Evolutionary conservation across 1,140 invertebrate species (phyloP).

Genomic region (Drosophila murphyi): DNA sequence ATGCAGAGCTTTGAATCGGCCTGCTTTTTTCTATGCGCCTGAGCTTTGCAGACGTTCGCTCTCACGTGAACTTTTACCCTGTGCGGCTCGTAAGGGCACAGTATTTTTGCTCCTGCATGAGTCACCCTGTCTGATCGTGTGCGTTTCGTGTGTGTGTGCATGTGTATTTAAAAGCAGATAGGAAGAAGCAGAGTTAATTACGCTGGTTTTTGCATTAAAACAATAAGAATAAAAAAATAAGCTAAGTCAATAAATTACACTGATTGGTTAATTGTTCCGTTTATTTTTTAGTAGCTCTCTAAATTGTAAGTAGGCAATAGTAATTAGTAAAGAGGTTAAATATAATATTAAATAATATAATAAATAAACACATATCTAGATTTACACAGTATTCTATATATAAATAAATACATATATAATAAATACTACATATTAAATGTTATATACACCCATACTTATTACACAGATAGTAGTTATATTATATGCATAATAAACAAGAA

Average conservation of each 20-base stretch:
- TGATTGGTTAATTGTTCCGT: constrained; percentile 50
- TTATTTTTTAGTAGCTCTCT: constrained; percentile 25
- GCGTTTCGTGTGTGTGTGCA: background rate
- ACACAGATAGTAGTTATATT: constrained; percentile 27
- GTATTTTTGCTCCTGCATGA: background rate
- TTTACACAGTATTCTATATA: constrained; percentile 20
- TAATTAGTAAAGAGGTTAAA: constrained; percentile 21
- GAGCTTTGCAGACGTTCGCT: background rate
- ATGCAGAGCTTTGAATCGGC: too few species aligned
- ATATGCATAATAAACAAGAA: constrained; percentile 14
- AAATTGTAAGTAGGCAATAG: constrained; percentile 19
- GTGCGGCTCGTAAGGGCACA: too few species aligned
- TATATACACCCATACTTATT: constrained; percentile 25
- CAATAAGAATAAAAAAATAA: constrained; percentile 3
- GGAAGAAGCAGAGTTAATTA: background rate
- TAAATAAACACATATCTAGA: constrained; percentile 16
- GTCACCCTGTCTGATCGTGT: background rate
- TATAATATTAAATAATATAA: constrained; percentile 1
- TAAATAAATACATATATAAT: constrained; percentile 1
- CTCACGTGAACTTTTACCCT: too few species aligned
- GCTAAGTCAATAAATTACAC: constrained; percentile 19
- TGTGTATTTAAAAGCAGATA: background rate
- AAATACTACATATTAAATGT: constrained; percentile 10
- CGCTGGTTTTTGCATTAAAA: constrained; percentile 1
- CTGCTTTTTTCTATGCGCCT: too few species aligned